These are phyloP conservation scores for Hipparchia semele DNA, from an alignment of 2,888 invertebrate genomes.

Conservation along the genomic window DNA sequence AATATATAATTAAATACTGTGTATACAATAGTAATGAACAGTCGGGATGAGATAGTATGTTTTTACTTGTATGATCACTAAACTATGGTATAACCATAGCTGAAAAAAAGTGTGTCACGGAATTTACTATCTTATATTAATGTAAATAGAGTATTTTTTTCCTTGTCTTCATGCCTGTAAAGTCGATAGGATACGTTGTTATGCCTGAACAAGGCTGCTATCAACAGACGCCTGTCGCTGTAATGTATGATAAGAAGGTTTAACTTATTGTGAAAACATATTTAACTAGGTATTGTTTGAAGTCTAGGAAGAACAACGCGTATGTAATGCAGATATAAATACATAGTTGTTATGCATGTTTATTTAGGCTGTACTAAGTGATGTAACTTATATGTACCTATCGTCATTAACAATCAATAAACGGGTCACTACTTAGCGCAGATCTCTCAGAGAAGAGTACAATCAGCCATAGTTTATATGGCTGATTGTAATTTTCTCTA, in stretches of 20 bases:
- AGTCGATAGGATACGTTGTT: background rate
- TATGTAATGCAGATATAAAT: background rate
- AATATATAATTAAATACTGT: too few relatives aligned
- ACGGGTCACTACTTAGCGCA: too few relatives aligned
- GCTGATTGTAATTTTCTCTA: too few relatives aligned
- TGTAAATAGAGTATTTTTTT: background rate
- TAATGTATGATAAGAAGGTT: background rate
- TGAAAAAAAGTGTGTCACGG: background rate
- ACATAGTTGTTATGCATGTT: background rate
- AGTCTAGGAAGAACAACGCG: background rate
- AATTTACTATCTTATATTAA: background rate
- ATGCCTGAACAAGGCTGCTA: conserved; percentile 16
- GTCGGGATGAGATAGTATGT: background rate
- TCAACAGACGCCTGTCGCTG: conserved; percentile 1
- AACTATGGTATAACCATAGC: background rate
- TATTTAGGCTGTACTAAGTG: background rate
- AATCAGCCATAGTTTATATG: too few relatives aligned
- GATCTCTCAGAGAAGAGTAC: too few relatives aligned
- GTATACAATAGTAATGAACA: too few relatives aligned
- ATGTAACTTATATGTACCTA: too few relatives aligned
- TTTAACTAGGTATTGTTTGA: conserved; percentile 8
- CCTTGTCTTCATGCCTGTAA: background rate
- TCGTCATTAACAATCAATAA: too few relatives aligned
- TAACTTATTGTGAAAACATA: conserved; percentile 5
- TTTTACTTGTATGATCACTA: background rate